Base-by-base conservation (phyloP, 2,113 vertebrate species). In the Gallinago jamesoni region DNA sequence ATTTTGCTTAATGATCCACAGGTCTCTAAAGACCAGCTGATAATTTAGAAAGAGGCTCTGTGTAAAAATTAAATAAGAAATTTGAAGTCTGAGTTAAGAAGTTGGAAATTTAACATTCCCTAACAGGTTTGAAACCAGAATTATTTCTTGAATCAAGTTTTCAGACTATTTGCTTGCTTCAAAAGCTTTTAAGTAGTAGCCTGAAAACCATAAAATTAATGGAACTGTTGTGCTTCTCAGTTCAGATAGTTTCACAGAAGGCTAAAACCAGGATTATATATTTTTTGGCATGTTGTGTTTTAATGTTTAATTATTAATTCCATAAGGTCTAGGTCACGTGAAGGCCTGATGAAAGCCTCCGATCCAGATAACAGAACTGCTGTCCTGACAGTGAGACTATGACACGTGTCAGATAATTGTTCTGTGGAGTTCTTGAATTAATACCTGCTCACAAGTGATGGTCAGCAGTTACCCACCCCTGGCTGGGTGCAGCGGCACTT, bases 401-500 rank as follows among this genome's bases (percentile, higher is more conserved):
- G 13, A 7, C n/a, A 14, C 2, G 5, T 22, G 7, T 45, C 33
- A 33, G 43, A 37, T 43, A 33, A 20, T 52, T 39, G 24, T 35
- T 62, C 57, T 68, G 63, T 43, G 80, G 76, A 25, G 27, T 12
- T 23, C 63, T 77, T 45, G 39, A 64, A 37, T 47, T 18, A 27
- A 6, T 35, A 43, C 10, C 60, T 84, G 67, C 62, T 83, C 2
- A 1, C 10, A n/a, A 37, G 21, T 8, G 7, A 9, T 27, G 8
- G 18, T 14, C n/a, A 7, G 48, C 39, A 50, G 47, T 20, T 12
- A 5, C 4, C 23, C 15, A 1, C 28, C 14, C n/a, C 39, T 76
- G 3, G 1, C 75, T 78, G 79, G 31, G 31, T 33, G 9, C 66
- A 28, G 76, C 0, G 0, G 48, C 41, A 31, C n/a, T 64, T 17